Conservation (phyloP, 1,140 invertebrate genomes). For the Drosophila ananassae region DNA sequence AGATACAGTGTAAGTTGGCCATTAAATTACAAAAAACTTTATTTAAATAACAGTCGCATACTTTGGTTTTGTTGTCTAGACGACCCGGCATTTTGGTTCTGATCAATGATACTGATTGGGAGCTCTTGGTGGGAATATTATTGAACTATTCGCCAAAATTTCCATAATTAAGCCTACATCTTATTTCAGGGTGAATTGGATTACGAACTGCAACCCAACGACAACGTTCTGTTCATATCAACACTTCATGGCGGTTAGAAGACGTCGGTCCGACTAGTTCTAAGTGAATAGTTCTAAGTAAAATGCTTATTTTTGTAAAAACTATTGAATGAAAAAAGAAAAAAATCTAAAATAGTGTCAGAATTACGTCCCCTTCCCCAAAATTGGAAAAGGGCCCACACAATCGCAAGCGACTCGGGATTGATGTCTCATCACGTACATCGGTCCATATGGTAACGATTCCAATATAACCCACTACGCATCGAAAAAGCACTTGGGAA, state of each 20-base stretch:
- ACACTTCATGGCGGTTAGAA: slow-evolving; percentile 86
- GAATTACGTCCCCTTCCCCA: slow-evolving; percentile 75
- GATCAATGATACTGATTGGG: slow-evolving; percentile 97
- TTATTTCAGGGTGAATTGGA: slow-evolving; percentile 84
- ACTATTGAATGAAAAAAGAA: slow-evolving; percentile 21
- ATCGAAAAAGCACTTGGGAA: slow-evolving; percentile 56
- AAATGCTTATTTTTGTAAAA: slow-evolving; percentile 29
- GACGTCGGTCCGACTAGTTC: neutral
- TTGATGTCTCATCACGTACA: slow-evolving; percentile 56
- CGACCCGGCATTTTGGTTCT: slow-evolving; percentile 96
- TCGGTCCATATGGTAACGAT: rapidly evolving
- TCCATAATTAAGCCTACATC: too few relatives aligned
- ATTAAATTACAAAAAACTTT: neutral
- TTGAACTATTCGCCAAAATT: too few relatives aligned
- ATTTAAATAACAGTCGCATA: neutral
- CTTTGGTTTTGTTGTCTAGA: slow-evolving; percentile 83
- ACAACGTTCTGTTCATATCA: slow-evolving; percentile 86
- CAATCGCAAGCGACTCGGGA: slow-evolving; percentile 53
- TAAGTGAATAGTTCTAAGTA: slow-evolving; percentile 8
- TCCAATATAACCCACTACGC: slow-evolving; percentile 4
- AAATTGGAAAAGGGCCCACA: slow-evolving; percentile 72
- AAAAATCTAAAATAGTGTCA: slow-evolving; percentile 31
- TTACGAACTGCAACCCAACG: slow-evolving; percentile 85
- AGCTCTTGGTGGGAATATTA: slow-evolving; percentile 88
- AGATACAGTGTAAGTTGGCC: slow-evolving; percentile 88